These are phyloP conservation scores for Gobiocypris rarus DNA, from an alignment of 2,113 vertebrate genomes.

Conservation along the genomic window DNA sequence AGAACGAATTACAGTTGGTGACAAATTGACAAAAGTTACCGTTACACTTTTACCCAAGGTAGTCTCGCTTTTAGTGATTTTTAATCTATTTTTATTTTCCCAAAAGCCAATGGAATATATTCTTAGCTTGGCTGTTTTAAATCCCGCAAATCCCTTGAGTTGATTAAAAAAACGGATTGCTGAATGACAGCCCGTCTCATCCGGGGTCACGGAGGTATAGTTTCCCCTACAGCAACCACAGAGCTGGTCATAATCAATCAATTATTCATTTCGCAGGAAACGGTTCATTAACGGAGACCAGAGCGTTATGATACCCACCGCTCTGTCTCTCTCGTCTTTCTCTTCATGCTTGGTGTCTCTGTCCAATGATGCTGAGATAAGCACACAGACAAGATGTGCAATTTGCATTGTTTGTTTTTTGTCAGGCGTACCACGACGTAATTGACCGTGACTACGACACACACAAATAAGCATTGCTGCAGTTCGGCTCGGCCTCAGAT, in stretches of 20 bases:
- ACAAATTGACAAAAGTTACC: background rate
- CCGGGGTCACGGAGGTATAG: slow-evolving; percentile 23
- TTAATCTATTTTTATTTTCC: background rate
- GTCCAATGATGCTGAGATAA: slow-evolving; percentile 13
- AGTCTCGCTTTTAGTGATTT: background rate
- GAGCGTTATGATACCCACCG: background rate
- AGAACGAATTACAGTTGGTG: background rate
- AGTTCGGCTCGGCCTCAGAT: background rate
- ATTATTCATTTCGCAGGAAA: slow-evolving; percentile 39
- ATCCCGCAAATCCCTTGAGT: slow-evolving; percentile 12
- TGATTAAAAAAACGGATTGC: slow-evolving; percentile 16
- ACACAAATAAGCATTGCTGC: slow-evolving; percentile 10
- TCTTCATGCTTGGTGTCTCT: slow-evolving; percentile 17
- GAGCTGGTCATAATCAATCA: slow-evolving; percentile 27
- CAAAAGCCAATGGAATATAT: background rate
- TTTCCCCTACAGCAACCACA: slow-evolving; percentile 16
- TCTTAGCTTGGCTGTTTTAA: background rate
- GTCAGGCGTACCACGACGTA: background rate
- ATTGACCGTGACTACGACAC: background rate
- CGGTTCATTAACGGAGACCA: slow-evolving; percentile 29
- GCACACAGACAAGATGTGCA: background rate
- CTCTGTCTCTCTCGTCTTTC: slow-evolving; percentile 8
- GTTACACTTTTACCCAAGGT: background rate
- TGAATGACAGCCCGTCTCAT: slow-evolving; percentile 25
- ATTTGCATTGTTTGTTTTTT: slow-evolving; percentile 22